Evolutionary conservation across 2,113 vertebrate genomes (phyloP).

Genomic region (Bubo bubo): DNA sequence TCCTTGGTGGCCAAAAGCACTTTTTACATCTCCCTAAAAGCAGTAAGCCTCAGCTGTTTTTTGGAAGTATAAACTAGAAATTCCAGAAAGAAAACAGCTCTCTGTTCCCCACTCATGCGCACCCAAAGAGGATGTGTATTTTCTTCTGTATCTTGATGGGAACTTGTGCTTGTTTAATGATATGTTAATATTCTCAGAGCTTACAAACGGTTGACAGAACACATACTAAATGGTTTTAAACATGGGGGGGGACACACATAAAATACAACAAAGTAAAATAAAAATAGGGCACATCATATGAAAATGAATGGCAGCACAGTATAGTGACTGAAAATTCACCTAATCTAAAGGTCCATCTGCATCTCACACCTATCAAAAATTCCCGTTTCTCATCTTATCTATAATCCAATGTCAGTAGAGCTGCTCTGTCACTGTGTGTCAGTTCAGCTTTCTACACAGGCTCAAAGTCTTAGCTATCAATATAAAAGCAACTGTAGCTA

Average conservation of each 20-base stretch:
- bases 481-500: neutral
- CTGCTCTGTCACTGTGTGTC: neutral
- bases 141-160: neutral
- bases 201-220: neutral
- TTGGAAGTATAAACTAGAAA: neutral
- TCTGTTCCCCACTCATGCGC: neutral
- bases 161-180: neutral
- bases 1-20: neutral
- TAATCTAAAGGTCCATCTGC: neutral
- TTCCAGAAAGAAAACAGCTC: neutral
- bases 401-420: neutral
- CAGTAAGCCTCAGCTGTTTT: neutral
- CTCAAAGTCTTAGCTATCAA: neutral
- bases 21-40: neutral
- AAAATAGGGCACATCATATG: neutral
- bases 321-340: neutral
- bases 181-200: neutral
- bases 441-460: neutral
- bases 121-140: neutral
- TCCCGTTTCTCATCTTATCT: neutral
- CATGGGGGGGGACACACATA: rapidly evolving
- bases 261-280: neutral
- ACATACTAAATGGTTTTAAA: neutral
- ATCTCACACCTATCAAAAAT: neutral
- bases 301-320: neutral